Base-by-base conservation (phyloP, 2,888 invertebrate species). In the Xylocampa areola region DNA sequence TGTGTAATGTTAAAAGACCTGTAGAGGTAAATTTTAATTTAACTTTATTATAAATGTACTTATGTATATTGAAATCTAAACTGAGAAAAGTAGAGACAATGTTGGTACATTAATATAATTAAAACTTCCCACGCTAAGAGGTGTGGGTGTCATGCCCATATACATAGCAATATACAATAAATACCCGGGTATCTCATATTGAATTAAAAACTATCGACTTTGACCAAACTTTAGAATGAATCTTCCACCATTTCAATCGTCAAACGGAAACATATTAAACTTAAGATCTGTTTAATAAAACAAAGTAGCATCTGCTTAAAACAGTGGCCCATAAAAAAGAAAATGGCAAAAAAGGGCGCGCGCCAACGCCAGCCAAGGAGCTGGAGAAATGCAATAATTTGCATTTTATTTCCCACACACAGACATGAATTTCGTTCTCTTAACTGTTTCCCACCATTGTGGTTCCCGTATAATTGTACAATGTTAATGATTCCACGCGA, bases 381-480 rank as follows among this genome's bases (percentile, higher is more conserved):
- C 65, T 53, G 74, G 84, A 81, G 85, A 88, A 88, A 89, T 87
- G 88, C 86, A 85, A 83, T 82, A 76, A 86, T 87, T 88, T 85
- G 79, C 84, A 77, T 79, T 76, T 78, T 79, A 73, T 81, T 86
- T 89, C 89, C 85, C 87, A 83, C 88, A 86, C 77, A 82, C 58
- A 71, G 73, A 71, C 76, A 81, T 79, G 78, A 84, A 86, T 85
- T 88, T 88, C 82, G 82, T 87, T 88, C 84, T 85, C 76, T 73
- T 77, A 72, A 77, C 71, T 74, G 72, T 83, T 89, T 91, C 91
- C 79, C 91, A 91, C 88, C 77, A 91, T 92, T 92, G 91, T 91
- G 72, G 71, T 67, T 63, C 68, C 77, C 69, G 66, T 77, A 82
- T 89, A 86, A 90, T 89, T 85, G 87, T 81, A 79, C 73, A 75